A percentile compares a stretch with the other conserved stretches of the same genome.
phyloP scores from a whole-genome alignment of 1,140 invertebrate genomes.

The Heliothis virescens region DNA sequence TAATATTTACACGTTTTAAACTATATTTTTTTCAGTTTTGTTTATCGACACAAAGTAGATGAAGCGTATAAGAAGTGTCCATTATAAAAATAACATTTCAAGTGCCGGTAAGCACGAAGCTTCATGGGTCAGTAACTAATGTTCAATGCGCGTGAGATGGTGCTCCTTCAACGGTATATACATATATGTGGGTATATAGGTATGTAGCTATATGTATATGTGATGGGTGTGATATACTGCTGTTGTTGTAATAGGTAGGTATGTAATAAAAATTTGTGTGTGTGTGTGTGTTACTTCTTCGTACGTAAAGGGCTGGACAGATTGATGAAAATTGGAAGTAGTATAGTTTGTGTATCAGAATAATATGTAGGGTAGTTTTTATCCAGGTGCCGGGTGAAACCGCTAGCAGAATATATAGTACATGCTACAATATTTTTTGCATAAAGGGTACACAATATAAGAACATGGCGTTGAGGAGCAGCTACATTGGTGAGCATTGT shows the following conservation, averaged over 20 bases:
- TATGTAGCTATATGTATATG: neutral
- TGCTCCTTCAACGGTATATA: slow-evolving; percentile 4
- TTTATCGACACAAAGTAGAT: slow-evolving; percentile 7
- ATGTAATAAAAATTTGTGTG: neutral
- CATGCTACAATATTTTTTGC: no score
- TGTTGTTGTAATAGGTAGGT: neutral
- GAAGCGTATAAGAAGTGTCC: neutral
- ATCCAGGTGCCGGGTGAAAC: no score
- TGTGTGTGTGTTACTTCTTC: neutral
- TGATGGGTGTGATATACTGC: slow-evolving; percentile 8
- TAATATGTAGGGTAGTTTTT: no score
- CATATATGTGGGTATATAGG: neutral
- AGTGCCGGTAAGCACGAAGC: slow-evolving; percentile 50
- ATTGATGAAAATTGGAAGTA: no score
- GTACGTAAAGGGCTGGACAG: no score
- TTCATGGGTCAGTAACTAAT: slow-evolving; percentile 63
- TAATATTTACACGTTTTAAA: no score
- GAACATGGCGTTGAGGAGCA: no score
- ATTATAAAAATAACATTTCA: slow-evolving; percentile 40
- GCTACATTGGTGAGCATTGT: no score
- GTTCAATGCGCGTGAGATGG: slow-evolving; percentile 57
- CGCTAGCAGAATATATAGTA: no score
- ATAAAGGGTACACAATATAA: no score
- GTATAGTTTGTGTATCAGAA: no score
- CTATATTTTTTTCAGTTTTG: neutral